Percentiles rank a stretch among this genome's conserved stretches.
phyloP scores from a whole-genome alignment of 2,113 vertebrate genomes.

The Chiloscyllium plagiosum region DNA sequence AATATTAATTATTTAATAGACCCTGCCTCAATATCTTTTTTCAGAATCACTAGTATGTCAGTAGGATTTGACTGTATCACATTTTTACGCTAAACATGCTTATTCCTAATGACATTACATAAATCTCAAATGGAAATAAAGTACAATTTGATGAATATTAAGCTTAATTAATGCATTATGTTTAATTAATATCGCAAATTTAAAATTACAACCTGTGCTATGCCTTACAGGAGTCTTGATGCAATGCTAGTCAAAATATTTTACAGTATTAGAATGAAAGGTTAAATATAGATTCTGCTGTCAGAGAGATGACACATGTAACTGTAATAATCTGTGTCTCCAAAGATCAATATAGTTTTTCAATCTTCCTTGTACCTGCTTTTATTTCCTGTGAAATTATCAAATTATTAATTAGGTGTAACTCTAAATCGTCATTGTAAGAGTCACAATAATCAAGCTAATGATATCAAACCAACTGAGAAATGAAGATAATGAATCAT shows the following conservation, averaged over 20 bases:
- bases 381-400: neutral
- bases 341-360: constrained; percentile 11
- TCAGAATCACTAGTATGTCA: neutral
- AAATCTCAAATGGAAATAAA: neutral
- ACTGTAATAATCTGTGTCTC: neutral
- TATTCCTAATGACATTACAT: neutral
- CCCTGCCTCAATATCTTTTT: neutral
- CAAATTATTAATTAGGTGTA: neutral
- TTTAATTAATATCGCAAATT: neutral
- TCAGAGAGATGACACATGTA: neutral
- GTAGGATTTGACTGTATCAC: neutral
- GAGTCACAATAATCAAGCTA: constrained; percentile 4
- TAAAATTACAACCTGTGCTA: neutral
- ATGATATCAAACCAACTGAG: neutral
- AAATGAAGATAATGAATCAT: neutral
- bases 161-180: neutral
- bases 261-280: neutral
- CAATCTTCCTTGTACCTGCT: neutral
- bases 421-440: neutral
- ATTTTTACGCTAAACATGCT: neutral
- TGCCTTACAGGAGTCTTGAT: neutral
- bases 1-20: neutral
- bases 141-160: neutral
- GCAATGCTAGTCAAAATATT: neutral
- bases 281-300: neutral